phyloP scores from a whole-genome alignment of 2,113 vertebrate species.

The Ammodytes marinus region DNA sequence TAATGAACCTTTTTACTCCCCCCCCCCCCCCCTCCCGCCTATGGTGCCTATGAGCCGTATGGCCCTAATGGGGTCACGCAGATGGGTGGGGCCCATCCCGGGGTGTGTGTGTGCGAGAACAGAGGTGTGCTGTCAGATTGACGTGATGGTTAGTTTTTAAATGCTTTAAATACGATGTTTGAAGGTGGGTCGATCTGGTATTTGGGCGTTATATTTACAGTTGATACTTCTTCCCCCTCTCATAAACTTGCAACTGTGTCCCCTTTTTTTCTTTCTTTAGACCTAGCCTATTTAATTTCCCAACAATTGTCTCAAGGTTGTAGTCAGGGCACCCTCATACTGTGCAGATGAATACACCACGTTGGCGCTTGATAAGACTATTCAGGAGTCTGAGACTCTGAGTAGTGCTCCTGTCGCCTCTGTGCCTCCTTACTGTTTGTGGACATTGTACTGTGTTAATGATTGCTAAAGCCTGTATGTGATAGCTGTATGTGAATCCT shows the following conservation, averaged over 20 bases:
- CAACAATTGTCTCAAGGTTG: not conserved
- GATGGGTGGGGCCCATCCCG: slow-evolving; percentile 75
- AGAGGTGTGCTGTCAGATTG: not conserved
- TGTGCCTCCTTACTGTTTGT: slow-evolving; percentile 16
- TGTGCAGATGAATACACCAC: slow-evolving; percentile 35
- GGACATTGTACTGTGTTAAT: slow-evolving; percentile 61
- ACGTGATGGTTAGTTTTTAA: slow-evolving; percentile 26
- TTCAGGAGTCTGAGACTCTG: slow-evolving; percentile 8
- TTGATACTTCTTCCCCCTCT: not conserved
- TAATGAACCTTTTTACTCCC: slow-evolving; percentile 64
- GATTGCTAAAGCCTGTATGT: slow-evolving; percentile 1
- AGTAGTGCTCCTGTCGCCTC: not conserved
- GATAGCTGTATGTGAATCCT: slow-evolving; percentile 5
- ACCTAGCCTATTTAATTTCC: not conserved
- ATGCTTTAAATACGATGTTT: slow-evolving; percentile 3
- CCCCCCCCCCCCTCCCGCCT: slow-evolving; percentile 7
- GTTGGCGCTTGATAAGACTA: slow-evolving; percentile 13
- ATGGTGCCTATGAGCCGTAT: slow-evolving; percentile 69
- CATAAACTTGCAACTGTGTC: not conserved
- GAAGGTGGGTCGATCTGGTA: not conserved
- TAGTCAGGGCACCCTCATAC: slow-evolving; percentile 1
- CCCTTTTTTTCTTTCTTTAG: too few relatives aligned
- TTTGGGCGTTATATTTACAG: not conserved
- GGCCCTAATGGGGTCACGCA: slow-evolving; percentile 82
- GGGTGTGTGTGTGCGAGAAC: slow-evolving; percentile 34